Evolutionary conservation across 2,888 invertebrate species (phyloP), one percentile per base, ranked within the genome.

Genomic region (Phalera bucephala): DNA sequence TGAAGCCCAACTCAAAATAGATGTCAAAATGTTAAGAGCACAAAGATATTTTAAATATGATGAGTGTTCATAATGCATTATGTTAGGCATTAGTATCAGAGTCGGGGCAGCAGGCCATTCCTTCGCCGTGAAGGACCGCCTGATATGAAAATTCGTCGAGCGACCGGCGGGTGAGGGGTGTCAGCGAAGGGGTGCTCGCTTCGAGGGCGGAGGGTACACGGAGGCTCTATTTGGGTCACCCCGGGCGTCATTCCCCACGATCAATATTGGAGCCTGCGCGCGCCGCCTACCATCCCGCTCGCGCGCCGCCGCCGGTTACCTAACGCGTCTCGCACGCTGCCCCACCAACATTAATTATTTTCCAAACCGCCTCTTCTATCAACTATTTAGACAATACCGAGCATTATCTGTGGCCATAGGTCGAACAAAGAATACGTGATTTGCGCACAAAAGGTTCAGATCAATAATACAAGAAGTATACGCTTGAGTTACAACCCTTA

Each of bases 141-240:
- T 81, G 86, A 86, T 87, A 86, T 87, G 86, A 88, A 88, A 88
- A 87, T 88, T 88, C 82, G 83, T 77, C 73, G 75, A 79, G 73
- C 80, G 76, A 70, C 64, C 67, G 72, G 68, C 62, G 72, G 75
- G 72, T 43, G 70, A 38, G 60, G 67, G 70, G 65, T 59, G 66
- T 57, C 47, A 51, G 65, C 51, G 61, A 53, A 39, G 63, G 62
- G 67, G 72, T 47, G 53, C 58, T 61, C 52, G 75, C 75, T 68
- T 67, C 60, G 71, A 58, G 74, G 72, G 64, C 57, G 73, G 76
- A 58, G 76, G 80, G 77, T 64, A 68, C 66, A 69, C 74, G 79
- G 76, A 87, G 88, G 84, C 83, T 87, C 84, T 88, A 89, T 89
- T 87, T 89, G 89, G 89, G 89, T 89, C 89, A 89, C 86, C 89